Conservation (phyloP, 2,113 vertebrate species). For the Plectropomus leopardus region DNA sequence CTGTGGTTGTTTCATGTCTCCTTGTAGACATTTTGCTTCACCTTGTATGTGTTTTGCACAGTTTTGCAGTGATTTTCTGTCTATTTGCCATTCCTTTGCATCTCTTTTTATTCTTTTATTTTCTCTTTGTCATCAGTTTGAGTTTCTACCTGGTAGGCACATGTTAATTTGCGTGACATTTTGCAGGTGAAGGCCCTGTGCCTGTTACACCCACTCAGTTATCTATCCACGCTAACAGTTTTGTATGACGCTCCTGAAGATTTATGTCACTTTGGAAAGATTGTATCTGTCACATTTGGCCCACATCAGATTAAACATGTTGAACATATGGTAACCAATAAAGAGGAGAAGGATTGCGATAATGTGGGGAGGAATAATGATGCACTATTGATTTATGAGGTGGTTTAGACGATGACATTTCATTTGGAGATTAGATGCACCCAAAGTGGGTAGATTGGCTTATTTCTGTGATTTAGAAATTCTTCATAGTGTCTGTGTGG, state of each 20-base stretch:
- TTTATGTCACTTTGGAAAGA: neutral
- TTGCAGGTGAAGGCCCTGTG: no score
- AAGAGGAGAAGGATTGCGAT: neutral
- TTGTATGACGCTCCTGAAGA: neutral
- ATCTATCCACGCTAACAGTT: no score
- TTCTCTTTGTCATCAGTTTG: no score
- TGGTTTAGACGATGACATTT: neutral
- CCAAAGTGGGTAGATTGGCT: neutral
- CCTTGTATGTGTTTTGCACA: no score
- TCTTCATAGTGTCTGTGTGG: neutral
- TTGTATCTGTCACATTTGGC: neutral
- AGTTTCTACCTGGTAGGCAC: no score
- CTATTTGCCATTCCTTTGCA: no score
- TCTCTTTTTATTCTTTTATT: no score
- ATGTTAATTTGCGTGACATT: no score
- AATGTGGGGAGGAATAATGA: neutral
- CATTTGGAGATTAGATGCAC: neutral
- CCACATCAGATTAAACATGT: neutral
- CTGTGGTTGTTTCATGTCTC: no score
- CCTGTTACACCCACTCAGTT: no score
- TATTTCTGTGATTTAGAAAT: neutral
- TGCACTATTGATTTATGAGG: neutral
- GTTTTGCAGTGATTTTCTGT: no score
- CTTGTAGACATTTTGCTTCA: no score
- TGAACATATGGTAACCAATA: neutral